Evolutionary conservation across 1,140 invertebrate species (phyloP), one percentile per base, ranked within the genome.

Genomic region (Drosophila kohkoa): DNA sequence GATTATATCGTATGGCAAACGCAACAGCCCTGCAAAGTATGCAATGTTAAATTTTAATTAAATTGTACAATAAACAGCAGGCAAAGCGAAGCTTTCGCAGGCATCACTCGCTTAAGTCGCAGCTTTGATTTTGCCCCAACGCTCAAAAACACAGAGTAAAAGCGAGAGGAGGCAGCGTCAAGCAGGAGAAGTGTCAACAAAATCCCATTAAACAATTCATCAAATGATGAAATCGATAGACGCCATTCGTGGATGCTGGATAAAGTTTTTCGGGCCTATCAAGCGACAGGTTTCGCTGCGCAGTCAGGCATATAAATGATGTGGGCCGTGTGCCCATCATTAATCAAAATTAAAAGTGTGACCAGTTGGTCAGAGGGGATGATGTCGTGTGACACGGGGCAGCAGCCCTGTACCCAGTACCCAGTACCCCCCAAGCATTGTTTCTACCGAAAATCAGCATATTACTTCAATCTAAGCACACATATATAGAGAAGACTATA

Each of bases 331-430:
- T 55, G 52, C 46, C 63, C 52, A 70, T 66, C 83, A 87, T 87
- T 87, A 88, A 87, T 87, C 83, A 87, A 87, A 87, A 88, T 87
- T 87, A 88, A 77, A 88, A 88, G 66, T 75, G 72, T 88, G 77
- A 70, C 78, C 72, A 71, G 63, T 69, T 62, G 66, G 51, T 59
- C 13, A 60, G 13, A 28, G 32, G 8, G 6, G 13, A 1, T 41
- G 30, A 1, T 41, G 30, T 57, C 54, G 2, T 41, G 3, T 11
- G 32, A 20, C 51, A 32, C n/a, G 41, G 41, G 41, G 4, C n/a
- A 20, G 46, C 46, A 46, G 15, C 7, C 6, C 11, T 32, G 49
- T 25, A 25, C 0, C 20, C 20, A 20, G 20, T 20, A 20, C 20
- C 20, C 16, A 16, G 1, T 1, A 16, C 16, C 16, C 25, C 25